Evolutionary conservation across 2,797 vertebrate species (phyloP).

Genomic region (Okamejei kenojei): DNA sequence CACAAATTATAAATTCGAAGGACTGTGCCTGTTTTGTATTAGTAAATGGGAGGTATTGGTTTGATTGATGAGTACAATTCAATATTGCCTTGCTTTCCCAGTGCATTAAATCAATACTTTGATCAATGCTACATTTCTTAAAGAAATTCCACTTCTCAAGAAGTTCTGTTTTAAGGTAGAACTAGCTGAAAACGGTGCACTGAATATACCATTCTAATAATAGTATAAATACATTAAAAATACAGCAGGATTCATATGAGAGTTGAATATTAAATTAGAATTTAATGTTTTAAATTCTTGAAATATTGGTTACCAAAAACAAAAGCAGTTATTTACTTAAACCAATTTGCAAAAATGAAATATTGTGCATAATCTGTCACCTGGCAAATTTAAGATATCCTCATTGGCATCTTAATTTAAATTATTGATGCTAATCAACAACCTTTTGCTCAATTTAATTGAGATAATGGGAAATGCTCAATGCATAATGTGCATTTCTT

Average conservation of each 20-base stretch:
- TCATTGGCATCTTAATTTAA: background rate
- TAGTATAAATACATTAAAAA: background rate
- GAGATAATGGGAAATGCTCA: background rate
- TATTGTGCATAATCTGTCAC: background rate
- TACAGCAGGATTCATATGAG: background rate
- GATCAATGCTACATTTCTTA: background rate
- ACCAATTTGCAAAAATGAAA: background rate
- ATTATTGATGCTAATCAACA: background rate
- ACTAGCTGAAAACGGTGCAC: background rate
- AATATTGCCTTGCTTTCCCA: background rate
- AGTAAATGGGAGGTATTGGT: background rate
- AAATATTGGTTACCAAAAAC: background rate
- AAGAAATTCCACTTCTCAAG: background rate
- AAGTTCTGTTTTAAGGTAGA: background rate
- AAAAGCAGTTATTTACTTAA: background rate
- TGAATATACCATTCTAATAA: background rate
- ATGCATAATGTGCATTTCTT: background rate
- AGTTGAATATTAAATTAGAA: background rate
- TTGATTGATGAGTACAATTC: background rate
- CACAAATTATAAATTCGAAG: background rate
- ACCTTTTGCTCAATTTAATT: background rate
- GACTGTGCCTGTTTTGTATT: background rate
- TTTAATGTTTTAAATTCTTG: background rate
- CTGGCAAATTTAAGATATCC: background rate
- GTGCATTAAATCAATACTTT: background rate